Base-by-base conservation (phyloP, 2,888 invertebrate genomes). In the Thelaira solivaga region DNA sequence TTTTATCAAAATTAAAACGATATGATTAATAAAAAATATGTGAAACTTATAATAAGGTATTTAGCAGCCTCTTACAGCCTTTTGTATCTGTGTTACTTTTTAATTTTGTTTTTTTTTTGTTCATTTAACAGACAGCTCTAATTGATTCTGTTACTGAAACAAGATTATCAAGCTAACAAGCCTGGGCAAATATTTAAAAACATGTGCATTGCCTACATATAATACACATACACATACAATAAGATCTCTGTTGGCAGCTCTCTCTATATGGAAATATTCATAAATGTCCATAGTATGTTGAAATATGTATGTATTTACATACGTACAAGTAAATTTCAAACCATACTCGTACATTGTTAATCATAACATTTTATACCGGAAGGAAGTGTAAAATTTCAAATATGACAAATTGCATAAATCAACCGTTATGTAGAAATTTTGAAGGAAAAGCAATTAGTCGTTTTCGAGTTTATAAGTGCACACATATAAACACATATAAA, bases 321-420 rank as follows among this genome's bases (percentile, higher is more conserved):
- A 10, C 8, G n/a, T 43, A 10, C 8, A n/a, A 24, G 22, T 34
- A 16, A 6, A 49, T 41, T 34, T 29, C 22, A 31, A 61, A 39
- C 22, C 49, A 53, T 74, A n/a, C n/a, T n/a, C n/a, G n/a, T n/a
- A 78, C 64, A 71, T 78, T 78, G 74, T 78, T 78, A 78, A 78
- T 78, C 74, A 78, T 69, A 69, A 74, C 64, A 74, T 69, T 78
- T 74, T 69, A 59, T 65, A 65, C 59, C 74, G 81, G 81, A 81
- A 81, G 81, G 80, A 81, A 81, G 81, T 81, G 80, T 77, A 79
- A 81, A 81, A 81, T 81, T 78, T 80, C 79, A 80, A 73, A 81
- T 81, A 79, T 80, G 81, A 81, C 81, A 81, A 81, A 81, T 81
- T 79, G 80, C 80, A 80, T 79, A 81, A 81, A 80, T 81, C 80